Conservation (phyloP, 2,113 vertebrate genomes). For the Alosa alosa region DNA sequence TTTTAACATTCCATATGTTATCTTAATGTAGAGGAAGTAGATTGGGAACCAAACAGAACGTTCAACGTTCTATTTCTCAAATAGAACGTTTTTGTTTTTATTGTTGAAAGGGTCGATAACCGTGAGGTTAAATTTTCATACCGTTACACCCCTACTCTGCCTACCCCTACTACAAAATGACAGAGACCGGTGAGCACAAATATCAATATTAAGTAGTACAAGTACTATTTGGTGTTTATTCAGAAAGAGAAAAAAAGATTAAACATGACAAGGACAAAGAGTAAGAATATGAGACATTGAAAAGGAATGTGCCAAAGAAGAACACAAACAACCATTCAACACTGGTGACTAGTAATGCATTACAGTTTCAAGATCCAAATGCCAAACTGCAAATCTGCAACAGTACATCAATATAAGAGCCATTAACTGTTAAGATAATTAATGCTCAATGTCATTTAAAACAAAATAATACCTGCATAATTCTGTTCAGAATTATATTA, state of each 20-base stretch:
- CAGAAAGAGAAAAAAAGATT: neutral
- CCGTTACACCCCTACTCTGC: too few species aligned
- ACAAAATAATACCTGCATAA: neutral
- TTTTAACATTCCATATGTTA: too few species aligned
- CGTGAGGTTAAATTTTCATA: too few species aligned
- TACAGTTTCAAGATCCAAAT: neutral
- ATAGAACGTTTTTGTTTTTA: too few species aligned
- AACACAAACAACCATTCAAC: neutral
- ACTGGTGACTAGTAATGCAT: neutral
- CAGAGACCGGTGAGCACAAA: neutral
- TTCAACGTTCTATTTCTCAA: too few species aligned
- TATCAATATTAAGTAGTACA: neutral
- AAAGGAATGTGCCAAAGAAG: slow-evolving; percentile 11
- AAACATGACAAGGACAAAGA: neutral
- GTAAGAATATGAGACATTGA: neutral
- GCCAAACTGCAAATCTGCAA: neutral
- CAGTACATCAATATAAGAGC: neutral
- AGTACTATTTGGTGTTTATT: neutral
- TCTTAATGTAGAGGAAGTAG: too few species aligned
- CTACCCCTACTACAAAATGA: too few species aligned
- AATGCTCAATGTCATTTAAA: neutral
- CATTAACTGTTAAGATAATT: neutral
- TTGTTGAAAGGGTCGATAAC: too few species aligned
- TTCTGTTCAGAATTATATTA: neutral
- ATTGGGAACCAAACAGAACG: too few species aligned